Evolutionary conservation across 2,113 vertebrate genomes (phyloP).

Genomic region (Notarius quadriscutis): DNA sequence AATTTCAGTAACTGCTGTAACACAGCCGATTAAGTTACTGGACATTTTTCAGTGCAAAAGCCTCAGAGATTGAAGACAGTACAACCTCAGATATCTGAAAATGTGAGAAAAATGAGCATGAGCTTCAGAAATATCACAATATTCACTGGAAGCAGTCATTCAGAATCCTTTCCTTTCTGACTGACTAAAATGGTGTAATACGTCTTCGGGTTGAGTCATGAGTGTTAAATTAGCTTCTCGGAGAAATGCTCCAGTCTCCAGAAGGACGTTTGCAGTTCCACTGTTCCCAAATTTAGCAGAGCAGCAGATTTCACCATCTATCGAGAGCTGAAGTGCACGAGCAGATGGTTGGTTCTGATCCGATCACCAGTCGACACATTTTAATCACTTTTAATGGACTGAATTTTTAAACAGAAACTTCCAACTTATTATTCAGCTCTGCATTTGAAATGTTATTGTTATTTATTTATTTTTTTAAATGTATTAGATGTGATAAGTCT

Average conservation of each 20-base stretch:
- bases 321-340: not conserved
- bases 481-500: not conserved
- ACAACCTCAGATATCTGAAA: not conserved
- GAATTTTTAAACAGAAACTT: too few relatives aligned
- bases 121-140: not conserved
- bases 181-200: not conserved
- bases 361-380: not conserved
- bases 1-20: not conserved
- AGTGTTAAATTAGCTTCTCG: not conserved
- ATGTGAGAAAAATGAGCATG: not conserved
- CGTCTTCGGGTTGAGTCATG: not conserved
- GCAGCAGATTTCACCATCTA: not conserved
- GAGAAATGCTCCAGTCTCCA: not conserved
- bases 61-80: not conserved
- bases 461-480: too few relatives aligned
- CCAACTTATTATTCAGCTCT: not conserved
- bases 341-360: not conserved
- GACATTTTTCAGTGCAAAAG: not conserved
- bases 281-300: not conserved
- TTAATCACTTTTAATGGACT: not conserved
- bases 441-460: not conserved
- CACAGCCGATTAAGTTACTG: not conserved
- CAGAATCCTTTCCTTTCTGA: not conserved
- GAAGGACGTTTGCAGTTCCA: not conserved
- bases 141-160: not conserved